phyloP scores from a whole-genome alignment of 2,888 invertebrate species.

The Tachina fera region DNA sequence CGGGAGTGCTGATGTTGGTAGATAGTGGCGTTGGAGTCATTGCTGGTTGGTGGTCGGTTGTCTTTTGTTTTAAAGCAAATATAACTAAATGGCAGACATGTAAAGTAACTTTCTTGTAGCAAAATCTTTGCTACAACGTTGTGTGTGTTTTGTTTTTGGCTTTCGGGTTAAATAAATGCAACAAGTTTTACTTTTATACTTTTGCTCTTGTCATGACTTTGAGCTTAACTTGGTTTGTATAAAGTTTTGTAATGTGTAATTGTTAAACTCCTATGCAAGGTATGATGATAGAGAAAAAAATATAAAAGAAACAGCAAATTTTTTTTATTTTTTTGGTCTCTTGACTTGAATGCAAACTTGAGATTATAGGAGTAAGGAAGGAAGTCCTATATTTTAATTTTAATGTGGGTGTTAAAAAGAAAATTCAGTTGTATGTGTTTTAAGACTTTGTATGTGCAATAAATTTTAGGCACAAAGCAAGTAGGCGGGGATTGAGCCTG shows the following conservation, averaged over 20 bases:
- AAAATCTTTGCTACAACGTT: constrained; percentile 31
- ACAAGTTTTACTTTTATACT: constrained; percentile 65
- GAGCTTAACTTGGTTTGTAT: constrained; percentile 60
- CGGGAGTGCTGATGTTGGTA: constrained; percentile 14
- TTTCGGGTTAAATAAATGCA: constrained; percentile 65
- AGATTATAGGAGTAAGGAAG: constrained; percentile 9
- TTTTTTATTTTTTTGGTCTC: not conserved
- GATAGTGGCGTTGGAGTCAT: constrained; percentile 45
- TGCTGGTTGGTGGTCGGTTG: constrained; percentile 54
- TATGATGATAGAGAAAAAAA: not conserved
- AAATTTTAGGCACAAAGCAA: not conserved
- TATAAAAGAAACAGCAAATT: constrained; percentile 6
- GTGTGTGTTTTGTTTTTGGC: constrained; percentile 30
- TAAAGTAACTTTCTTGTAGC: constrained; percentile 39
- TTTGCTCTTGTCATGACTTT: constrained; percentile 66
- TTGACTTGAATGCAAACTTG: constrained; percentile 15
- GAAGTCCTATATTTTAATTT: constrained; percentile 24
- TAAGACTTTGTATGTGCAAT: not conserved
- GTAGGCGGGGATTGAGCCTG: not conserved
- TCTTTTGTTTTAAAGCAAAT: constrained; percentile 50
- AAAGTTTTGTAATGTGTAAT: constrained; percentile 40
- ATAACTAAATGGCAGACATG: constrained; percentile 15
- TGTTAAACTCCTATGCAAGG: constrained; percentile 34
- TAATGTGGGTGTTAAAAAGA: constrained; percentile 38
- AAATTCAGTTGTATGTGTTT: not conserved